phyloP scores from a whole-genome alignment of 2,888 invertebrate species.

The Archips xylosteana region DNA sequence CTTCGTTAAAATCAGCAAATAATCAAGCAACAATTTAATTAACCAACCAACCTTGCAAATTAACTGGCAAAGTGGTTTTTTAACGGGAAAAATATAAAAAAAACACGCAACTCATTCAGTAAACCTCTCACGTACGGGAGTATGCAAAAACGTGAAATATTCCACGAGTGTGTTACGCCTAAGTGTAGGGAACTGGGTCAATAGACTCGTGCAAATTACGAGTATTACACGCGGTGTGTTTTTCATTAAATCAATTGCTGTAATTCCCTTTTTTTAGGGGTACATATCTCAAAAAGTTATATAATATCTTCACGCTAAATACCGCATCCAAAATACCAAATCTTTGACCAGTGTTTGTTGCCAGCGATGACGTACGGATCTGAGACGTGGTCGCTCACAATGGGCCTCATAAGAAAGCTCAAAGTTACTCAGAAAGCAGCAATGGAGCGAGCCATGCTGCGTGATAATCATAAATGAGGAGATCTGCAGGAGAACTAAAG shows the following conservation, averaged over 20 bases:
- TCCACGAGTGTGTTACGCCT: slow-evolving; percentile 40
- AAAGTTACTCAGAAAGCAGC: too few species aligned
- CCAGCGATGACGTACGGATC: too few species aligned
- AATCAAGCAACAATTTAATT: slow-evolving; percentile 4
- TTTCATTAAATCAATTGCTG: not conserved
- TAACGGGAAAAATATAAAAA: slow-evolving; percentile 26
- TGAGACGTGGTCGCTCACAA: too few species aligned
- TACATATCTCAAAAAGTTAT: too few species aligned
- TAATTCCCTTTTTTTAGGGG: too few species aligned
- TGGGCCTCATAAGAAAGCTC: too few species aligned
- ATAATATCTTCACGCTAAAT: too few species aligned
- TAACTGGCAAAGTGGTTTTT: slow-evolving; percentile 27
- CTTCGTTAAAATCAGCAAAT: not conserved
- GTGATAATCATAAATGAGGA: too few species aligned
- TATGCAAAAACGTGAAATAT: slow-evolving; percentile 67
- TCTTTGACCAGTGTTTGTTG: too few species aligned
- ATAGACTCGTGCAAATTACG: slow-evolving; percentile 31
- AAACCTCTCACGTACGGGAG: slow-evolving; percentile 56
- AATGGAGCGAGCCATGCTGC: too few species aligned
- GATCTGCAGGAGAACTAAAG: too few species aligned
- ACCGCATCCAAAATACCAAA: too few species aligned
- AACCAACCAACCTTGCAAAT: slow-evolving; percentile 19
- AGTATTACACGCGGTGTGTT: slow-evolving; percentile 14
- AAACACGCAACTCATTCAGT: slow-evolving; percentile 21
- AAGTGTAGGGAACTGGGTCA: slow-evolving; percentile 35